These are phyloP conservation scores for Drosophila macrospina DNA, from an alignment of 2,888 invertebrate genomes.

Conservation along the genomic window DNA sequence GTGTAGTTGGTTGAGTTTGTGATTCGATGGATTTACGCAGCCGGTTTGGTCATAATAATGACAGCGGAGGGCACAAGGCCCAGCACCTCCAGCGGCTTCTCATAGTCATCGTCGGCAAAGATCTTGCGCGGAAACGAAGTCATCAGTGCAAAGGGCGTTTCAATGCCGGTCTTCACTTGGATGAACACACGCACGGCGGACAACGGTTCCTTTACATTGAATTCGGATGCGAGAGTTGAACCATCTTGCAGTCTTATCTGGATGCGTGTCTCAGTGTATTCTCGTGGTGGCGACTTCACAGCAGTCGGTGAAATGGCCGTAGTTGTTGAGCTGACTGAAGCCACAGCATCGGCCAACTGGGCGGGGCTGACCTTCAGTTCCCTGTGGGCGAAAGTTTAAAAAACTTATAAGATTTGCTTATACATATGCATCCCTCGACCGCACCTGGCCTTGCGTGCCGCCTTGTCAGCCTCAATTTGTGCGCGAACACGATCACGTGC, in stretches of 20 bases:
- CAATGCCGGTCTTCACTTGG: slow-evolving; percentile 82
- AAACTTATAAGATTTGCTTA: no score
- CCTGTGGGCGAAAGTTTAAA: slow-evolving; percentile 20
- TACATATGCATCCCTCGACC: not conserved
- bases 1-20: slow-evolving; percentile 26
- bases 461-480: slow-evolving; percentile 94
- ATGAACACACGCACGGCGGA: slow-evolving; percentile 85
- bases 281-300: slow-evolving; percentile 55
- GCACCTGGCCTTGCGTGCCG: slow-evolving; percentile 87
- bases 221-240: slow-evolving; percentile 89
- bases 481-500: slow-evolving; percentile 92
- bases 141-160: slow-evolving; percentile 88
- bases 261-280: slow-evolving; percentile 87
- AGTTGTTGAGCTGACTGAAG: slow-evolving; percentile 67
- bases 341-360: slow-evolving; percentile 79
- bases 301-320: slow-evolving; percentile 47
- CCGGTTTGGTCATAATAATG: slow-evolving; percentile 74
- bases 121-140: slow-evolving; percentile 96
- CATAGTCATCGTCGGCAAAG: slow-evolving; percentile 94
- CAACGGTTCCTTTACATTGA: slow-evolving; percentile 89
- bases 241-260: slow-evolving; percentile 96
- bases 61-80: slow-evolving; percentile 94
- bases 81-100: slow-evolving; percentile 93
- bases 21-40: slow-evolving; percentile 48
- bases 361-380: slow-evolving; percentile 46